These are phyloP conservation scores for Apamea monoglypha DNA, from an alignment of 2,888 invertebrate species.

Conservation along the genomic window DNA sequence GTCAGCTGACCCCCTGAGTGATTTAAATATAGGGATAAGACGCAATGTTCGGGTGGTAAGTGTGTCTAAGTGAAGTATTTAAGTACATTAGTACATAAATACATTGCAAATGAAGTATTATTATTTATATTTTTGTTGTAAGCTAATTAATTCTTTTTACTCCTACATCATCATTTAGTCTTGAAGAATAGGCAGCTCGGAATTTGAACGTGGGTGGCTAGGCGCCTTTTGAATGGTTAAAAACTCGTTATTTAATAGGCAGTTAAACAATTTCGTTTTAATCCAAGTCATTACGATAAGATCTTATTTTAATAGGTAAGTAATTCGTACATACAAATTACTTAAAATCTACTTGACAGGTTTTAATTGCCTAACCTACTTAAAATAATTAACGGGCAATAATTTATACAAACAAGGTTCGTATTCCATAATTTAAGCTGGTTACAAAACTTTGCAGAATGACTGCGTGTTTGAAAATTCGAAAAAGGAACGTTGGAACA, in stretches of 20 bases:
- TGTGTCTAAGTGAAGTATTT: too few species aligned
- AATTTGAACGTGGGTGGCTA: conserved; percentile 1
- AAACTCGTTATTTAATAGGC: not conserved
- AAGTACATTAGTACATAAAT: too few species aligned
- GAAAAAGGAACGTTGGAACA: conserved; percentile 57
- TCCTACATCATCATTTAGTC: not conserved
- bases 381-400: conserved; percentile 29
- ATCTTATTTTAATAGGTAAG: not conserved
- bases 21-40: too few species aligned
- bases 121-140: not conserved
- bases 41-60: too few species aligned
- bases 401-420: conserved; percentile 31
- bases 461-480: conserved; percentile 50
- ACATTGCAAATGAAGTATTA: not conserved
- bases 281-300: not conserved
- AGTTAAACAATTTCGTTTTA: not conserved
- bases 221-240: not conserved
- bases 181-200: not conserved
- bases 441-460: conserved; percentile 56
- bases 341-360: not conserved
- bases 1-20: too few species aligned
- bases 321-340: not conserved
- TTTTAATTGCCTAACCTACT: conserved; percentile 27
- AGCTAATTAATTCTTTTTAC: not conserved
- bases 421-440: conserved; percentile 24